Conservation (phyloP, 2,113 vertebrate species). For the Turdus rufiventris region DNA sequence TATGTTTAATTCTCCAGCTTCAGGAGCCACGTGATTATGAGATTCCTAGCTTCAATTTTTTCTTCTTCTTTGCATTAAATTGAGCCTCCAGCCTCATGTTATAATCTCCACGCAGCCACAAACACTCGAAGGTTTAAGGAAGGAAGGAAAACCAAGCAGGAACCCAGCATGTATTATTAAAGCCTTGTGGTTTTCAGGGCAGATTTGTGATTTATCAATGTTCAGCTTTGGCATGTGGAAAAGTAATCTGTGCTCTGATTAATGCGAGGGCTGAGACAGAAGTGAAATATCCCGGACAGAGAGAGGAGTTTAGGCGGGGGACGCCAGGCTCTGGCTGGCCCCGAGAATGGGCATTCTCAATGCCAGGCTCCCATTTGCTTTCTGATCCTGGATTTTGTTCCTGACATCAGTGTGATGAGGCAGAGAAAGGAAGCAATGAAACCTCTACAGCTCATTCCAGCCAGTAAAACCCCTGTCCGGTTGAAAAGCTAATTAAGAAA, state of each 20-base stretch:
- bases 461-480: background rate
- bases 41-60: background rate
- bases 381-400: background rate
- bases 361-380: background rate
- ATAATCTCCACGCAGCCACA: background rate
- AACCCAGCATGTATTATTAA: background rate
- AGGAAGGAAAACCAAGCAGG: background rate
- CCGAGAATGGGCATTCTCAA: background rate
- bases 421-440: background rate
- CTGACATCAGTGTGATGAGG: fast-evolving
- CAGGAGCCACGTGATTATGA: background rate
- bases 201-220: background rate
- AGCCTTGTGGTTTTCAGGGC: background rate
- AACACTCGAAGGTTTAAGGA: background rate
- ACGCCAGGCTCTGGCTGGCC: fast-evolving
- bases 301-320: background rate
- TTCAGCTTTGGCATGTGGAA: background rate
- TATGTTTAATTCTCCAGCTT: background rate
- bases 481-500: constrained; percentile 40
- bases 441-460: background rate
- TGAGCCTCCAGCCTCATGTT: background rate
- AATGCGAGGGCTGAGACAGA: background rate
- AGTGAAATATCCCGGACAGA: background rate
- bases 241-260: background rate
- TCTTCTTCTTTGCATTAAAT: background rate